Evolutionary conservation across 2,888 invertebrate genomes (phyloP).

Genomic region (Papilio protenor): DNA sequence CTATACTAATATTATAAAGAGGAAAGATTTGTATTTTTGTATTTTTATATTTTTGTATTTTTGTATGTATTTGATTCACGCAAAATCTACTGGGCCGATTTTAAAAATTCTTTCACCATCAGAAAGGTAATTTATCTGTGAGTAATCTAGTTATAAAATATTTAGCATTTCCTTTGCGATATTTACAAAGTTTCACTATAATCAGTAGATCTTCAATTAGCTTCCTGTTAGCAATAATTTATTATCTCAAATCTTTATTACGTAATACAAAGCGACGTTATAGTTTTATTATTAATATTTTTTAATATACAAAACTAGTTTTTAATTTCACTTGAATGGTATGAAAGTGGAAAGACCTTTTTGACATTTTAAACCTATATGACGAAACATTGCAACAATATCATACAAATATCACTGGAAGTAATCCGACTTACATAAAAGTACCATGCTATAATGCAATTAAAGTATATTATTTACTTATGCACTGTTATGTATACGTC

Average conservation of each 20-base stretch:
- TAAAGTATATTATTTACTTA: constrained; percentile 15
- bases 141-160: too few relatives aligned
- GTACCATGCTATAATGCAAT: constrained; percentile 35
- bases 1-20: too few relatives aligned
- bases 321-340: neutral
- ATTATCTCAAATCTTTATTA: neutral
- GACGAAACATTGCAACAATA: neutral
- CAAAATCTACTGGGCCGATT: too few relatives aligned
- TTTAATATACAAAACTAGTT: neutral
- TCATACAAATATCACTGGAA: neutral
- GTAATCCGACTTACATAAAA: constrained; percentile 7
- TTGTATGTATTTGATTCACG: too few relatives aligned
- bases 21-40: too few relatives aligned
- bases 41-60: too few relatives aligned
- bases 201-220: neutral
- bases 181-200: neutral
- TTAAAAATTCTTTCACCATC: too few relatives aligned
- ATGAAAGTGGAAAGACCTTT: neutral
- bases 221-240: neutral
- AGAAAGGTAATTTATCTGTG: too few relatives aligned
- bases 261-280: neutral
- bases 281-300: neutral
- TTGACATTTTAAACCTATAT: neutral
- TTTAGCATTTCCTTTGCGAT: neutral
- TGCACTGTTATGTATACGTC: neutral